These are phyloP conservation scores for Alces alces DNA, from an alignment of 2,113 vertebrate species.

Conservation along the genomic window DNA sequence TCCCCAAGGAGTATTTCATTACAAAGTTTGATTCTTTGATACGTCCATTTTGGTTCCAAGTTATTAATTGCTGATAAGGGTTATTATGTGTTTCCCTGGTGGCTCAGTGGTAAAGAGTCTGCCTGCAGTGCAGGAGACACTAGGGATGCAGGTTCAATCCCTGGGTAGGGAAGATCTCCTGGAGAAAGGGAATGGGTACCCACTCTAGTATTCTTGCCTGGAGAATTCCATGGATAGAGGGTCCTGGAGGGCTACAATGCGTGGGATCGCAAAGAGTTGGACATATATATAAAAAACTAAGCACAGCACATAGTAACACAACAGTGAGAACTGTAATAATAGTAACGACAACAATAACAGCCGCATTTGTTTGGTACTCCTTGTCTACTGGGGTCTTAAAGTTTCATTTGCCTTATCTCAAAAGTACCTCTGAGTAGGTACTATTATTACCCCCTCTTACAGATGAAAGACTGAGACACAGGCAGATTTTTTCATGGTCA, in stretches of 20 bases:
- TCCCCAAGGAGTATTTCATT: slow-evolving; percentile 11
- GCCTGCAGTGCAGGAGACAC: neutral
- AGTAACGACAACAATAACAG: neutral
- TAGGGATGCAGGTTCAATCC: neutral
- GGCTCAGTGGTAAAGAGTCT: neutral
- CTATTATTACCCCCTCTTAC: neutral
- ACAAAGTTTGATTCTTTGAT: slow-evolving; percentile 26
- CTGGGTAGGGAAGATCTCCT: neutral
- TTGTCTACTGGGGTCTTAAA: neutral
- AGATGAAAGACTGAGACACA: neutral
- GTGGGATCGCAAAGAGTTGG: neutral
- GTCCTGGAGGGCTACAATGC: neutral
- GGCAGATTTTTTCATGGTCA: neutral
- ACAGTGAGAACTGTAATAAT: neutral
- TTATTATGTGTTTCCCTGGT: neutral
- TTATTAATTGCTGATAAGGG: slow-evolving; percentile 46
- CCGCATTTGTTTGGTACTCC: neutral
- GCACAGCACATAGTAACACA: neutral
- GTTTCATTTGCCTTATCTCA: neutral
- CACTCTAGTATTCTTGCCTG: neutral
- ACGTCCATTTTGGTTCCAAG: slow-evolving; percentile 13
- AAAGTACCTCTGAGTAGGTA: neutral
- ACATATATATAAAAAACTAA: neutral
- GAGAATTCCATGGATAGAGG: neutral
- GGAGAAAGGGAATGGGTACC: neutral